Conservation (phyloP, 1,140 invertebrate species). For the Doryteuthis pealeii region DNA sequence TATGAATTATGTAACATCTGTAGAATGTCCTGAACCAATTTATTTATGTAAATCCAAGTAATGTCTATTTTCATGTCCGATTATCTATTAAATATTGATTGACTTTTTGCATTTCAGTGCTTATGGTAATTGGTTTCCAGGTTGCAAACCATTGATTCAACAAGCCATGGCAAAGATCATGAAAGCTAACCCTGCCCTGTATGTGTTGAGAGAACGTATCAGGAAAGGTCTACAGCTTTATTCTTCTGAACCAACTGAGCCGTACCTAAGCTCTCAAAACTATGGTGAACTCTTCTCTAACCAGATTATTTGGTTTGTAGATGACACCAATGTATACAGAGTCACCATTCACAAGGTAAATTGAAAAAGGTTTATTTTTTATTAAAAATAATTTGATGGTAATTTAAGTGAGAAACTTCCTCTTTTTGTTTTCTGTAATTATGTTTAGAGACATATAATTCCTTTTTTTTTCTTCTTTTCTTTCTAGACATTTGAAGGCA, state of each 20-base stretch:
- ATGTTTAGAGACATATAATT: background rate
- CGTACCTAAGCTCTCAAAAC: constrained; percentile 98
- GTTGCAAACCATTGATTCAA: constrained; percentile 96
- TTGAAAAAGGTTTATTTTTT: background rate
- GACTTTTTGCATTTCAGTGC: constrained; percentile 67
- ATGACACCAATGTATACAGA: constrained; percentile 98
- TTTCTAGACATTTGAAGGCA: constrained; percentile 91
- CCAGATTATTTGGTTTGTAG: constrained; percentile 99
- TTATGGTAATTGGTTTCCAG: constrained; percentile 99
- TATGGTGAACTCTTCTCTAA: constrained; percentile 99
- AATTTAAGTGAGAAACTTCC: too few relatives aligned
- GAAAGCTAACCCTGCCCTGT: constrained; percentile 99
- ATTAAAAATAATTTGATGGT: too few relatives aligned
- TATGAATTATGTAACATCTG: too few relatives aligned
- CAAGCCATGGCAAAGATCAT: constrained; percentile 99
- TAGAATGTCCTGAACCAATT: too few relatives aligned
- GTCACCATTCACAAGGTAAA: constrained; percentile 95
- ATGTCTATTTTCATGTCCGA: too few relatives aligned
- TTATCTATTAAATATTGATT: background rate
- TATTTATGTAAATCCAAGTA: too few relatives aligned
- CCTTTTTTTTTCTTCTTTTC: background rate
- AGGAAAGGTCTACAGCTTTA: constrained; percentile 97
- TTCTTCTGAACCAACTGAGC: constrained; percentile 98
- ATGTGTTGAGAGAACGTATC: constrained; percentile 95
- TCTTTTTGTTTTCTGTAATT: background rate